Percentiles rank a stretch among this genome's conserved stretches.
Conservation (phyloP, 2,888 invertebrate species). For the Caenorhabditis sulstoni region DNA sequence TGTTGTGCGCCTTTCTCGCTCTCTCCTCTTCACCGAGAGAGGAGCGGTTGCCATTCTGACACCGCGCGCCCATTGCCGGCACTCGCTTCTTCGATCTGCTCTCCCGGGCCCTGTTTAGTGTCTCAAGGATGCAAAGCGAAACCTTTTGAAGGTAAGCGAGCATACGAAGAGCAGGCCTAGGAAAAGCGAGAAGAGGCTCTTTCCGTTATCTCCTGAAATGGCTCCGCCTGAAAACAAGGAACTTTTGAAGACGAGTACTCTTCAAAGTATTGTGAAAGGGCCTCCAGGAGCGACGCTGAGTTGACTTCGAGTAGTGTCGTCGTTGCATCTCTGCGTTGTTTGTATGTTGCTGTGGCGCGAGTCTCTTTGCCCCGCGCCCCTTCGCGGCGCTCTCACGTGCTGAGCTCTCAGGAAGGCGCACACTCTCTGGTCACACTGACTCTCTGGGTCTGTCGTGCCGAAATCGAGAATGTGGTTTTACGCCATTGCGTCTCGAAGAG, state of each 20-base stretch:
- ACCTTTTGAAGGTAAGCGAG: constrained; percentile 9
- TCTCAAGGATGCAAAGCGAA: background rate
- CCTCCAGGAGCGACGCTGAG: constrained; percentile 4
- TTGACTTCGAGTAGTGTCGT: constrained; percentile 48
- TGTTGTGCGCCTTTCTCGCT: constrained; percentile 40
- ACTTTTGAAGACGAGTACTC: background rate
- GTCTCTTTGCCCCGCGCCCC: constrained; percentile 6
- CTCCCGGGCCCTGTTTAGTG: background rate
- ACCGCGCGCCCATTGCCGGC: constrained; percentile 18
- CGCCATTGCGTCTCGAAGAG: constrained; percentile 14
- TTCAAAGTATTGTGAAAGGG: background rate
- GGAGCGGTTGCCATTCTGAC: constrained; percentile 25
- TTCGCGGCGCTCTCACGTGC: background rate
- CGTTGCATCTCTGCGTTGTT: constrained; percentile 48
- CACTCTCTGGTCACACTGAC: constrained; percentile 13
- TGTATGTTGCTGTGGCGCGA: constrained; percentile 31
- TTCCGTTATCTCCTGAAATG: background rate
- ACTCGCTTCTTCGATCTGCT: constrained; percentile 9
- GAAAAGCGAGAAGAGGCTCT: background rate
- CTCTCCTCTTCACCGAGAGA: constrained; percentile 15
- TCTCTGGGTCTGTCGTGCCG: constrained; percentile 12
- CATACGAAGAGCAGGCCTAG: background rate
- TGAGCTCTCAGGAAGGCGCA: background rate
- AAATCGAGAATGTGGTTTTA: constrained; percentile 51
- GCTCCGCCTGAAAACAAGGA: background rate